Evolutionary conservation across 1,140 invertebrate species (phyloP).

Genomic region (Mycetomoellerius zeteki): DNA sequence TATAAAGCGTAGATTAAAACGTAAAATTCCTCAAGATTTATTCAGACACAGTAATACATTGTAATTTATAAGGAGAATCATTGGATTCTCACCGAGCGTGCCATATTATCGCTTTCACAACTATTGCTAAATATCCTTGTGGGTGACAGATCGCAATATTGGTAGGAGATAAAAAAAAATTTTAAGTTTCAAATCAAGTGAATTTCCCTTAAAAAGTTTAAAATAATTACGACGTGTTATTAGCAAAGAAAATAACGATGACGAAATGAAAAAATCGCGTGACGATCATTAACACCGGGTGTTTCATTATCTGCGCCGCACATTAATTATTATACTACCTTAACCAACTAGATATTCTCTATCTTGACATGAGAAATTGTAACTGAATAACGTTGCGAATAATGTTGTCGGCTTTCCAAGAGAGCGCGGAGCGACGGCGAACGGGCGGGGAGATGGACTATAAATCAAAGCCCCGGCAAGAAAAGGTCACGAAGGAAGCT

Average conservation of each 20-base stretch:
- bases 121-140: no score
- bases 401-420: conserved; percentile 42
- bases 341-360: conserved; percentile 30
- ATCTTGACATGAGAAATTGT: conserved; percentile 31
- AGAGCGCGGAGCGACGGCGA: conserved; percentile 26
- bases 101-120: no score
- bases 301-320: conserved; percentile 41
- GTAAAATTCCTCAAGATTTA: no score
- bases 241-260: not conserved
- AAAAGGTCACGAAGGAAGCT: conserved; percentile 45
- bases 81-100: no score
- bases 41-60: no score
- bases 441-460: conserved; percentile 20
- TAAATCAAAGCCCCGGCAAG: conserved; percentile 45
- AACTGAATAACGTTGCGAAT: conserved; percentile 38
- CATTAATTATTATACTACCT: conserved; percentile 38
- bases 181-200: no score
- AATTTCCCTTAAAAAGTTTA: not conserved
- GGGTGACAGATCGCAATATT: no score
- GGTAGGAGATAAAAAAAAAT: no score
- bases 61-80: no score
- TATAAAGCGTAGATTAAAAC: no score
- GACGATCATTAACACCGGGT: conserved; percentile 18
- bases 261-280: not conserved
- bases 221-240: not conserved